These are phyloP conservation scores for Rissa tridactyla DNA, from an alignment of 2,113 vertebrate genomes.

Conservation along the genomic window DNA sequence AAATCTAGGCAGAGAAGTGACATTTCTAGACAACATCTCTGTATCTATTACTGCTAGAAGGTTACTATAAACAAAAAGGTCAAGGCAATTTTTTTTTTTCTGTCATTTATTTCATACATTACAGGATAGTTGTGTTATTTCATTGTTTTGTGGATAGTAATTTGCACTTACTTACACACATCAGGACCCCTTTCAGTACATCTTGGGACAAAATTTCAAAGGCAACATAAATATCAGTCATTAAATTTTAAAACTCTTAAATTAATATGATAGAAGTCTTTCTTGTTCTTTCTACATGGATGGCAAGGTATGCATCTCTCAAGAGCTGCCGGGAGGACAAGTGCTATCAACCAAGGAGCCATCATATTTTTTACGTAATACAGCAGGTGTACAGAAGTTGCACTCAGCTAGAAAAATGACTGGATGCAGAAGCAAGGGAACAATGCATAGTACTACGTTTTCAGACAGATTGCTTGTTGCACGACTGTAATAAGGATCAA, in stretches of 20 bases:
- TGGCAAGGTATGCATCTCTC: neutral
- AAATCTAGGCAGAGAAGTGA: neutral
- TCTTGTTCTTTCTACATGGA: neutral
- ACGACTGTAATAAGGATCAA: neutral
- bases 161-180: neutral
- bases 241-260: neutral
- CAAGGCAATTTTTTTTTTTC: neutral
- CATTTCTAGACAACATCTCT: neutral
- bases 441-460: neutral
- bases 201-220: neutral
- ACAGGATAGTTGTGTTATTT: neutral
- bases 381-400: neutral
- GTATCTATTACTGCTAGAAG: neutral
- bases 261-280: neutral
- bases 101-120: neutral
- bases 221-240: neutral
- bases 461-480: neutral
- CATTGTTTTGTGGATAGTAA: neutral
- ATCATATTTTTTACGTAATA: neutral
- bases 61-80: neutral
- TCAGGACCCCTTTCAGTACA: neutral
- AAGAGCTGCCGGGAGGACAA: neutral
- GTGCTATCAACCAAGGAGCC: neutral
- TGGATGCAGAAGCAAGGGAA: neutral
- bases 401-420: neutral